These are phyloP conservation scores for Ardeotis arabs DNA, from an alignment of 2,113 vertebrate species.

Conservation along the genomic window DNA sequence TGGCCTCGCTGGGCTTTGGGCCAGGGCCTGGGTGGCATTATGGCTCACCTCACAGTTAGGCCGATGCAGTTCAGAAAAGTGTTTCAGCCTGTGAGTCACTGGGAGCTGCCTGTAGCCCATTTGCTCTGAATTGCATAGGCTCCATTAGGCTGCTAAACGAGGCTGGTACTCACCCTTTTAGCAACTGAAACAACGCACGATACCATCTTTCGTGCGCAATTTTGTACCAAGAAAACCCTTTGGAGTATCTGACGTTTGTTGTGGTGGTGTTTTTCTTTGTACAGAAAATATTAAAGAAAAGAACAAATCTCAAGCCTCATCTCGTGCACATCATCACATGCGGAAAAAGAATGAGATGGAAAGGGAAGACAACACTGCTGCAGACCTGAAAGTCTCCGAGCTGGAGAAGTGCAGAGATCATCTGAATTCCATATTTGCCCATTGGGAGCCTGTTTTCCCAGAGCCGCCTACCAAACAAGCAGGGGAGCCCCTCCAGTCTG, in stretches of 20 bases:
- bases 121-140: background rate
- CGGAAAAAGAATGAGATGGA: slow-evolving; percentile 17
- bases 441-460: slow-evolving; percentile 78
- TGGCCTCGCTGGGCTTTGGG: background rate
- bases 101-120: background rate
- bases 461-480: fast-evolving
- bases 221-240: background rate
- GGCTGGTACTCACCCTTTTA: background rate
- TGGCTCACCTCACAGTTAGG: background rate
- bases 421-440: slow-evolving; percentile 78
- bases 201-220: background rate
- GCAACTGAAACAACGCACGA: background rate
- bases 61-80: fast-evolving
- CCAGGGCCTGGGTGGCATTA: background rate
- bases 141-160: background rate
- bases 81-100: background rate
- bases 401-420: slow-evolving; percentile 73
- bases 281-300: slow-evolving; percentile 81
- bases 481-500: background rate
- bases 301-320: slow-evolving; percentile 33
- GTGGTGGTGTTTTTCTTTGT: background rate
- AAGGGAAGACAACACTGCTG: background rate
- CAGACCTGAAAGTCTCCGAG: background rate
- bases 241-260: background rate
- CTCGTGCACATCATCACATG: background rate